Evolutionary conservation across 1,140 invertebrate genomes (phyloP).

Genomic region (Agrilus planipennis): DNA sequence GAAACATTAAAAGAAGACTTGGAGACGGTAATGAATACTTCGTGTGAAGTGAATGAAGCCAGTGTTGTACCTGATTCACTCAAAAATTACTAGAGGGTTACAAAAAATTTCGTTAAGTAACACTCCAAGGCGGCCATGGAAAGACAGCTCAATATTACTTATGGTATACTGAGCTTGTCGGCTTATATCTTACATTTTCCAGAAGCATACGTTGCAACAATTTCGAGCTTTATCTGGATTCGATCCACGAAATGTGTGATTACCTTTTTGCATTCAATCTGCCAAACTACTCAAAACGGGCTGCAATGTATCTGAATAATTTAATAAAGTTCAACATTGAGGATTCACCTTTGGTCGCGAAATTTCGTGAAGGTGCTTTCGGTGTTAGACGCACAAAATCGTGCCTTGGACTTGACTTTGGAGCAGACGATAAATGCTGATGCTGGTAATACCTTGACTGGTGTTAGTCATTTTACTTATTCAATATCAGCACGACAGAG

Average conservation of each 20-base stretch:
- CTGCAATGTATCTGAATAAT: constrained; percentile 16
- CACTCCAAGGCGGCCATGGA: constrained; percentile 20
- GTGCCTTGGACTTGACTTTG: constrained; percentile 15
- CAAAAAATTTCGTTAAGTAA: constrained; percentile 6
- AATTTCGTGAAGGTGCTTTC: constrained; percentile 18
- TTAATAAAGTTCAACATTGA: constrained; percentile 16
- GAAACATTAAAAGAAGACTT: not conserved
- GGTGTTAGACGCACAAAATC: constrained; percentile 16
- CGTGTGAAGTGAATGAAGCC: not conserved
- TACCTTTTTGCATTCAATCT: constrained; percentile 27
- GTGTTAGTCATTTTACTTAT: constrained; percentile 16
- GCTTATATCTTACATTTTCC: constrained; percentile 15
- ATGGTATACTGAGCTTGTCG: constrained; percentile 10
- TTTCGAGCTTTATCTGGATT: constrained; percentile 20
- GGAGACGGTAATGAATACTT: not conserved
- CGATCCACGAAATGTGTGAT: constrained; percentile 16
- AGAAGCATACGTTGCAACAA: constrained; percentile 20
- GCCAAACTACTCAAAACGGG: constrained; percentile 26
- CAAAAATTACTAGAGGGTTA: not conserved
- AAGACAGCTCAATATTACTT: constrained; percentile 27
- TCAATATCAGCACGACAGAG: constrained; percentile 25
- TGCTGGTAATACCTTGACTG: constrained; percentile 21
- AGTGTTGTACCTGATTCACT: not conserved
- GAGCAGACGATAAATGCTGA: constrained; percentile 19
- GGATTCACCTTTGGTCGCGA: constrained; percentile 14